Percentiles rank a stretch among this genome's conserved stretches.
Evolutionary conservation across 2,888 invertebrate genomes (phyloP).

Genomic region (Drosophila sordidapex): DNA sequence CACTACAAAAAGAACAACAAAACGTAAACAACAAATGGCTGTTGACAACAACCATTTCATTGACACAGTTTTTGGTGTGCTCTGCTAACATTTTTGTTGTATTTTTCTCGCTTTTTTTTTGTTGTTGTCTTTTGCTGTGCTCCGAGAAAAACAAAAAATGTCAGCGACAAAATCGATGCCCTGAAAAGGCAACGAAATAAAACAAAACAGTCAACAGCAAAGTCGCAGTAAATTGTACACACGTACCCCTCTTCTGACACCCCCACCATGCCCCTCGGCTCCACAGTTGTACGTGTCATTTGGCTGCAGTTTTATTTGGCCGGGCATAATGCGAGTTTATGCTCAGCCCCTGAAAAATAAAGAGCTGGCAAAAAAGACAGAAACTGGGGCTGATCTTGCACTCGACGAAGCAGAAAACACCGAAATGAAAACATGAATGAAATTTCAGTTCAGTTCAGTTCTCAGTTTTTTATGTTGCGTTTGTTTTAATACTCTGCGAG

Average conservation of each 20-base stretch:
- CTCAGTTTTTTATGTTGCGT: background rate
- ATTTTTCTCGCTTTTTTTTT: background rate
- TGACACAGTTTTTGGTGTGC: constrained; percentile 58
- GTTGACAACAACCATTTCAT: constrained; percentile 71
- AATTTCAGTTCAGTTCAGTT: constrained; percentile 5
- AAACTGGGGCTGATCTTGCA: constrained; percentile 67
- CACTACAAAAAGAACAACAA: background rate
- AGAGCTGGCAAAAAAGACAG: background rate
- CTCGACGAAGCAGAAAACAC: constrained; percentile 68
- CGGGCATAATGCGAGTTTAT: constrained; percentile 72
- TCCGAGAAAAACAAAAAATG: constrained; percentile 56
- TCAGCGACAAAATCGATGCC: constrained; percentile 74
- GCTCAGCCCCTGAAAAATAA: constrained; percentile 42
- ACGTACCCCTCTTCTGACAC: background rate
- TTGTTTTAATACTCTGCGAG: constrained; percentile 16
- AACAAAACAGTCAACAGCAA: constrained; percentile 68
- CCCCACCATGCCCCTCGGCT: background rate
- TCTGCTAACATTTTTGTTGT: background rate
- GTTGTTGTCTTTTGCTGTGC: constrained; percentile 12
- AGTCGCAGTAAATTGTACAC: constrained; percentile 69
- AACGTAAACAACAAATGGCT: constrained; percentile 16
- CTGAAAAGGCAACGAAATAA: constrained; percentile 71
- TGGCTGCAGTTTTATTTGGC: constrained; percentile 76
- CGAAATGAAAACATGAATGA: constrained; percentile 48
- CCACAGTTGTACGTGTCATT: constrained; percentile 72